Evolutionary conservation across 2,797 vertebrate genomes (phyloP), one percentile per base, ranked within the genome.

Genomic region (Argya squamiceps): DNA sequence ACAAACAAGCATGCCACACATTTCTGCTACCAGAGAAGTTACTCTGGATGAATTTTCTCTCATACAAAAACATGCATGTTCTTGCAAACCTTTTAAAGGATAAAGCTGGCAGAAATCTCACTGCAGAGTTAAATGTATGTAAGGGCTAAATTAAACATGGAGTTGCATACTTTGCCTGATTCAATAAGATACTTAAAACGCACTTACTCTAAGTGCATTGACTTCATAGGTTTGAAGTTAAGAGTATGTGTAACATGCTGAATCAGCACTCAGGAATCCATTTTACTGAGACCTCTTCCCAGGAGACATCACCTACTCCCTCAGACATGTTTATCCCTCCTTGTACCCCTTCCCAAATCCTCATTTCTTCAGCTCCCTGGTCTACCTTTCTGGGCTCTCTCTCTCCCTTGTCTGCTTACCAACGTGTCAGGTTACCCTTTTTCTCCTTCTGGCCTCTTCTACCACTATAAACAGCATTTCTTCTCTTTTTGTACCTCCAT

Each of bases 211-310:
- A 87, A 95, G 84, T 80, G 88, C 80, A 77, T 24, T 77, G 64
- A 89, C 91, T 80, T 90, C n/a, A 23, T 36, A 26, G 12, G 12
- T 77, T 77, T 92, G 39, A 71, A 93, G 92, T 55, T 69, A 81
- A 89, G 36, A 89, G 53, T 34, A 15, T 3, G 7, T 46, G 13
- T 41, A 80, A 60, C 39, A 6, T 7, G 52, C 88, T 88, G 59
- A 58, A 88, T 94, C 92, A 95, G 92, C 84, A 80, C 56, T 63
- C 32, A 59, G 32, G 32, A 76, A 91, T 52, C 47, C 71, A 76
- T 88, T 88, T 84, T n/a, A 87, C 64, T 22, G n/a, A 32, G 52
- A 73, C 4, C 14, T 62, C 43, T 13, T 85, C 78, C 71, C 71
- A 46, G 36, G 36, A 82, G 29, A 23, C 23, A 50, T 8, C 67